Evolutionary conservation across 35 echinoderm and acorn worm genomes (phyloP), one percentile per base, ranked within the genome.

Genomic region (Strongylocentrotus purpuratus): DNA sequence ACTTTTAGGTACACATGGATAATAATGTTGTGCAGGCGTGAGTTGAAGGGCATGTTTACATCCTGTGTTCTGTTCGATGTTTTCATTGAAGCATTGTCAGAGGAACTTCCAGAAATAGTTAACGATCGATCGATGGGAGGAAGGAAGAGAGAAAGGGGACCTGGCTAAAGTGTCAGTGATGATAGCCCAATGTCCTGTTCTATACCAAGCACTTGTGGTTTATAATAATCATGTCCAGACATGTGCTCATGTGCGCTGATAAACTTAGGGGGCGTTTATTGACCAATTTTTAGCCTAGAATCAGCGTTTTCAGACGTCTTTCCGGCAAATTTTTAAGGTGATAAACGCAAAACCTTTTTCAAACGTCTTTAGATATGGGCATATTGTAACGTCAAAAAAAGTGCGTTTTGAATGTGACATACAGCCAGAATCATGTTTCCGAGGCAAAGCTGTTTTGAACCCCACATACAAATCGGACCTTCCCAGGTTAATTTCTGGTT

Each of bases 31-130:
- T 78, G 20, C 65, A 78, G 65, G 22, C 65, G 25, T 78, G 65
- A n/a, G 65, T 78, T 78, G 65, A 78, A 78, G 65, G 65, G 65
- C 65, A 78, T 78, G 65, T 78, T 78, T 78, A 78, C 65, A 78
- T 78, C 65, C 65, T 78, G 65, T 28, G 25, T 28, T 78, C 7
- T 78, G 65, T 78, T 78, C 65, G 28, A 78, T 78, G 65, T 78
- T 78, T 78, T 22, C 22, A 4, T 78, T 78, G 65, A 78, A 78
- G 65, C 65, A 78, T 78, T 78, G 65, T 78, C 65, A n/a, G 65
- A 78, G 20, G 65, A 78, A 78, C 65, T 78, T 78, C 65, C 65
- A 78, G 65, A 78, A 78, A 78, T 78, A 78, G 65, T 78, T 78
- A 78, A 78, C 7, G 28, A 78, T 78, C 25, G n/a, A n/a, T n/a